These are phyloP conservation scores for Poeciliopsis presidionis DNA, from an alignment of 2,797 vertebrate genomes.

Conservation along the genomic window DNA sequence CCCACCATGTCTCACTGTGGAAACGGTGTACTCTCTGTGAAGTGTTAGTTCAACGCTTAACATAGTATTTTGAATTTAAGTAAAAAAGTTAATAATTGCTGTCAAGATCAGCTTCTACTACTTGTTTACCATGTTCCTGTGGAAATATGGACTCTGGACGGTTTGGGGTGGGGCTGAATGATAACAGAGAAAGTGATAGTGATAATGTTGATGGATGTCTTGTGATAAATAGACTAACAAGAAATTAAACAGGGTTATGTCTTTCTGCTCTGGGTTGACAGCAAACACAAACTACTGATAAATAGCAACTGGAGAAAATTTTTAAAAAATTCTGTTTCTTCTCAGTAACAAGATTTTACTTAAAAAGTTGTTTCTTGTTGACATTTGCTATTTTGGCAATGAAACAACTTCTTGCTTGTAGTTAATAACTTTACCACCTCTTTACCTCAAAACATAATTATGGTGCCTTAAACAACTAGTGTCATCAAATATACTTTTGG, in stretches of 20 bases:
- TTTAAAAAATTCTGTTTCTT: not conserved
- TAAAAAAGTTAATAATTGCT: not conserved
- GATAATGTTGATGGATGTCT: not conserved
- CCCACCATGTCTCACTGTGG: not conserved
- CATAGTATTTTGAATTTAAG: not conserved
- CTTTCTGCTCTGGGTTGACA: not conserved
- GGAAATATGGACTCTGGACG: not conserved
- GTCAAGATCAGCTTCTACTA: not conserved
- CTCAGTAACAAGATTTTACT: not conserved
- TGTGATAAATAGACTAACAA: not conserved
- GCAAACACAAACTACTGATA: not conserved
- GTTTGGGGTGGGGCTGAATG: not conserved
- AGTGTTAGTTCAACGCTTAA: not conserved
- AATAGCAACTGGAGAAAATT: not conserved
- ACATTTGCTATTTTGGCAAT: not conserved
- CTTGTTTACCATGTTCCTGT: not conserved
- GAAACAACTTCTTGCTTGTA: not conserved
- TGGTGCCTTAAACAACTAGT: not conserved
- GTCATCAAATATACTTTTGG: not conserved
- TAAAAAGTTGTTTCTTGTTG: not conserved
- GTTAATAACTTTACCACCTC: not conserved
- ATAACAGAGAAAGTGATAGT: not conserved
- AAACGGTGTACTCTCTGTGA: not conserved
- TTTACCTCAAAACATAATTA: not conserved
- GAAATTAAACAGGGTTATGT: not conserved